Conservation (phyloP, 2,113 vertebrate genomes). For the Nesospiza acunhae region DNA sequence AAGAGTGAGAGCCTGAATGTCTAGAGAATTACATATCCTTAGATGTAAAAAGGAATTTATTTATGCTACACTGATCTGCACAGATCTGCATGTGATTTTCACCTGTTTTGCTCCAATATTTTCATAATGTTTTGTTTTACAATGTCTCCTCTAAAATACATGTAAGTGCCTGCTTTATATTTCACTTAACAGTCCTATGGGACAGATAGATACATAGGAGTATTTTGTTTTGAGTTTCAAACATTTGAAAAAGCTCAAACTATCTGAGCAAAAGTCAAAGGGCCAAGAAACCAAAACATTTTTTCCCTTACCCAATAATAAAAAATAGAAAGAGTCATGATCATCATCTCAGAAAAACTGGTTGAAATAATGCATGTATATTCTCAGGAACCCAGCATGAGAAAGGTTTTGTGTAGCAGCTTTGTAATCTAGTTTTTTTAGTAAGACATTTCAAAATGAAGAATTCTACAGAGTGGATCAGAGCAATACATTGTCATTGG, state of each 20-base stretch:
- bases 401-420: background rate
- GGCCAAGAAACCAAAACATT: background rate
- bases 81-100: background rate
- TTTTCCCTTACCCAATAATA: background rate
- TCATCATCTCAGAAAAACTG: background rate
- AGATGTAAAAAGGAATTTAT: background rate
- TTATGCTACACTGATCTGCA: background rate
- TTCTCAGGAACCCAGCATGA: background rate
- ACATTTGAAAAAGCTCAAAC: background rate
- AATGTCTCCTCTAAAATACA: background rate
- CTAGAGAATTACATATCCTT: background rate
- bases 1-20: background rate
- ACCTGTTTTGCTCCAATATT: background rate
- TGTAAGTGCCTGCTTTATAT: background rate
- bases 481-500: background rate
- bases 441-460: background rate
- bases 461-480: background rate
- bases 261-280: background rate
- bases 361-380: background rate
- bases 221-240: background rate
- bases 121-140: background rate
- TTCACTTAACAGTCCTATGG: background rate
- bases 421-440: background rate
- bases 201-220: fast-evolving
- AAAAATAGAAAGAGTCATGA: background rate